Evolutionary conservation across 2,888 invertebrate species (phyloP), one percentile per base, ranked within the genome.

Genomic region (Tenthredo livida): DNA sequence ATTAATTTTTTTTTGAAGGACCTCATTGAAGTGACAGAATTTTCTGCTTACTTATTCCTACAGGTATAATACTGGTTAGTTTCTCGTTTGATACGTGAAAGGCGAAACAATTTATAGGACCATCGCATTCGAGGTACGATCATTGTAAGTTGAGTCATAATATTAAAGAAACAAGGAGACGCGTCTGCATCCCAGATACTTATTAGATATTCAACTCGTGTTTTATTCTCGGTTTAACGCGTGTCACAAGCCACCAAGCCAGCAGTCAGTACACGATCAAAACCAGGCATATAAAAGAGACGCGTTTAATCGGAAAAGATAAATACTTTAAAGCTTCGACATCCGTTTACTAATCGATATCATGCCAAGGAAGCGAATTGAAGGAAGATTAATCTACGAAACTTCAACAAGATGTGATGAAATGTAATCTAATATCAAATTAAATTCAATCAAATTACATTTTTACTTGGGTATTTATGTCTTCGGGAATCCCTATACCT

Each of bases 191-290:
- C 54, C 17, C 37, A 67, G 33, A 47, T 37, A 50, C 83, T 50
- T 17, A 67, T 83, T 83, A 61, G 0, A 83, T 70, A 83, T 83
- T 83, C 83, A 67, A 65, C 67, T 70, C 70, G 67, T 70, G 83
- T 83, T 70, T 83, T 47, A 83, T 83, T 47, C 83, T 67, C 43
- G 43, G 83, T 47, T 25, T 83, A 83, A 83, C 83, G 40, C 83
- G 83, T 70, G 83, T 83, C 83, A 58, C 40, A 33, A 58, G 1
- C 58, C 33, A 61, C 40, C 25, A 25, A 54, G 54, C 29, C 25
- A 29, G 40, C 40, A 40, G 37, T 17, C 40, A 58, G 25, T 29
- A 47, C 17, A 21, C 21, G 61, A 61, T 61, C 61, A 61, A 61
- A 61, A 61, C 21, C 25, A 61, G 10, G 25, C 50, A 37, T n/a